Evolutionary conservation across 2,888 invertebrate genomes (phyloP), one percentile per base, ranked within the genome.

Genomic region (Taphrorychus bicolor): DNA sequence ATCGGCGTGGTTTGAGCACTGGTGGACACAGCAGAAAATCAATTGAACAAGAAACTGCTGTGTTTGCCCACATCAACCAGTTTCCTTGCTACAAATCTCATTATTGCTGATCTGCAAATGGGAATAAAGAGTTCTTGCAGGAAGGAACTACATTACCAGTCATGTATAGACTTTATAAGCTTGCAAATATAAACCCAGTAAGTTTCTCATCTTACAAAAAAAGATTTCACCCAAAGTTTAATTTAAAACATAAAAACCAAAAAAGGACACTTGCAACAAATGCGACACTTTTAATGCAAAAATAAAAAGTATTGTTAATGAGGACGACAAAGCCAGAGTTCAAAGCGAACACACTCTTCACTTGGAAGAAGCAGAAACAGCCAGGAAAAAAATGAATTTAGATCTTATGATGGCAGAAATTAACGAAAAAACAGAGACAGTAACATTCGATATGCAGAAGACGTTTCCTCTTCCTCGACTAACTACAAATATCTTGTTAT

Each of bases 401-500:
- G 18, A 51, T 17, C 54, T 54, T 22, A 17, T 5, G 14, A 19
- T 11, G 5, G 54, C 24, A 23, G 24, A 3, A 22, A 14, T 7
- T 9, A 14, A 54, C 5, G 54, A 54, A 54, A 54, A 54, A 23
- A 23, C 14, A 3, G 54, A 54, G 24, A 23, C 23, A 7, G 5
- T 54, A 3, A 54, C 24, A 5, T 54, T 23, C 14, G 54, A 54
- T 7, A 23, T 22, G 24, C 14, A 54, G 23, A 61, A 61, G 14
- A 54, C 54, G 79, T 73, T 69, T 4, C 63, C 69, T 5, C 24
- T 70, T 23, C 67, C 69, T 48, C 48, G 64, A 7, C 49, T 70
- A n/a, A 57, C 21, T 22, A 71, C 66, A 21, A 73, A 73, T 52
- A 63, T 75, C 41, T 63, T 75, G n/a, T 76, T 73, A 62, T 77